Conservation (phyloP, 2,113 vertebrate genomes). For the Scopus umbretta region DNA sequence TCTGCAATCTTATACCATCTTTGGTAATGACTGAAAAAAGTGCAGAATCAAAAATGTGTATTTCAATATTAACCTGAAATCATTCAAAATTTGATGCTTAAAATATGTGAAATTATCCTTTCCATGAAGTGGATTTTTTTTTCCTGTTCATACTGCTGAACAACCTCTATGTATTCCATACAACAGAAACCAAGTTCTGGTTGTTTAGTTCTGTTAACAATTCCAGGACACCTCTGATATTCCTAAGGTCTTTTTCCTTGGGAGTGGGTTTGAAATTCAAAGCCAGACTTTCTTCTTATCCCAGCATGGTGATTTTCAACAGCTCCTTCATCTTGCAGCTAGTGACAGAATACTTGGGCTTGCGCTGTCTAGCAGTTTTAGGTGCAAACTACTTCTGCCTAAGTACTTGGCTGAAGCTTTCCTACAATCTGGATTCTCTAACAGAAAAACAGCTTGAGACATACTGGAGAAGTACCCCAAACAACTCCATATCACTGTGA, state of each 20-base stretch:
- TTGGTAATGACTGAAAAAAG: background rate
- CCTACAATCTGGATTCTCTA: background rate
- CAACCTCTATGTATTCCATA: background rate
- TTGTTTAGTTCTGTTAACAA: background rate
- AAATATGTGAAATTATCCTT: background rate
- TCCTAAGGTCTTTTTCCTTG: background rate
- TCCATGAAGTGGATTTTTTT: background rate
- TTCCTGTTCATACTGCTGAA: background rate
- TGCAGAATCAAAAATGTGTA: background rate
- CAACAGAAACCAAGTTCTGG: background rate
- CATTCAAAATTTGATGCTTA: background rate
- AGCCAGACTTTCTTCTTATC: background rate
- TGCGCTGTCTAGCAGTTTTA: background rate
- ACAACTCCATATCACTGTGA: background rate
- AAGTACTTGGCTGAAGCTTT: background rate
- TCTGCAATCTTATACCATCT: background rate
- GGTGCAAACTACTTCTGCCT: background rate
- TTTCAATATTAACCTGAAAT: background rate
- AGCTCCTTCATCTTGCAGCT: background rate
- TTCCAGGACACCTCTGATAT: background rate
- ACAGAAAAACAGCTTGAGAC: background rate
- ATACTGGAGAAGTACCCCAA: background rate
- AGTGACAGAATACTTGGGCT: background rate
- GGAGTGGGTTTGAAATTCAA: background rate
- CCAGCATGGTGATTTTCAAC: background rate